A percentile compares a stretch with the other conserved stretches of the same genome.
Conservation (phyloP, 2,797 vertebrate species). For the Aldrovandia affinis region DNA sequence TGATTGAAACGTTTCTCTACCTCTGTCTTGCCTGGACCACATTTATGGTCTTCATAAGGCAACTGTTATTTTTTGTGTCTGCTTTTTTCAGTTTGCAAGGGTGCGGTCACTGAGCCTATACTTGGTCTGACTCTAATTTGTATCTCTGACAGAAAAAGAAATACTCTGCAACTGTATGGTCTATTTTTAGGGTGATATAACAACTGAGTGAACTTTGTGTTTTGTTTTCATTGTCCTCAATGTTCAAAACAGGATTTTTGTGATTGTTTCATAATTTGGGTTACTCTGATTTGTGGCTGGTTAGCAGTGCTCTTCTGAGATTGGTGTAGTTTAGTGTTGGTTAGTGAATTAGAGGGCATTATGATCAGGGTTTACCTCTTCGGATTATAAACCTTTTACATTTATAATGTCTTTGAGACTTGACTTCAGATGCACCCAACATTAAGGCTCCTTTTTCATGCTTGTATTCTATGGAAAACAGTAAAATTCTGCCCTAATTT, state of each 20-base stretch:
- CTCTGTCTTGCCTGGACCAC: neutral
- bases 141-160: neutral
- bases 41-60: slow-evolving; percentile 36
- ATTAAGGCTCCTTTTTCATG: no score
- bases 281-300: neutral
- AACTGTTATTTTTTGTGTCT: slow-evolving; percentile 16
- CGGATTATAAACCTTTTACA: no score
- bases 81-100: neutral
- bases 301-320: neutral
- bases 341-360: no score
- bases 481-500: no score
- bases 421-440: no score
- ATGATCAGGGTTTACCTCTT: no score
- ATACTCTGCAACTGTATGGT: neutral
- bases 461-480: no score
- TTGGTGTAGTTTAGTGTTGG: no score
- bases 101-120: neutral
- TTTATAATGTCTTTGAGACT: no score
- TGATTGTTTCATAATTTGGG: neutral
- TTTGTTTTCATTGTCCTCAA: neutral
- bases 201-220: neutral
- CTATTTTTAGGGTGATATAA: neutral
- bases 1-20: neutral
- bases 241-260: neutral
- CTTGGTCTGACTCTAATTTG: neutral